Percentiles rank a stretch among this genome's conserved stretches.
phyloP scores from a whole-genome alignment of 2,888 invertebrate genomes.

The Gandaritis pyraliata region DNA sequence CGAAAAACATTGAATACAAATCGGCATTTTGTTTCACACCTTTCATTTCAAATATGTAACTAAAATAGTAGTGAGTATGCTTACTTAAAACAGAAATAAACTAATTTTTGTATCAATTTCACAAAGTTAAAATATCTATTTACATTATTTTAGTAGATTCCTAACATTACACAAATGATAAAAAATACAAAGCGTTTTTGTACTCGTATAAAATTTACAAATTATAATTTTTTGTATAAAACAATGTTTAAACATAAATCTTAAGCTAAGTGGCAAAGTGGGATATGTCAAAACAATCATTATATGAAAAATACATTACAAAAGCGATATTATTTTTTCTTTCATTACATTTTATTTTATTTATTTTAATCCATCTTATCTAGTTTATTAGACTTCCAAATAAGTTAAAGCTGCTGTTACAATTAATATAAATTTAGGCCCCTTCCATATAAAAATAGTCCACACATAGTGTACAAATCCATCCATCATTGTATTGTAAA shows the following conservation, averaged over 20 bases:
- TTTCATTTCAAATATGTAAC: constrained; percentile 14
- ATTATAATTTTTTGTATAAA: constrained; percentile 44
- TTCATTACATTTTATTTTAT: constrained; percentile 48
- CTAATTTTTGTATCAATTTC: constrained; percentile 7
- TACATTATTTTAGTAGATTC: constrained; percentile 48
- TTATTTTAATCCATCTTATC: constrained; percentile 49
- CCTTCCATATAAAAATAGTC: constrained; percentile 43
- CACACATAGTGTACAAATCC: constrained; percentile 21
- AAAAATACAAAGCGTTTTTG: constrained; percentile 51
- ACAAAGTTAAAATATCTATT: constrained; percentile 33
- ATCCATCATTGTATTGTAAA: constrained; percentile 20
- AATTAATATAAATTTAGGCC: constrained; percentile 50
- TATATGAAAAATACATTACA: constrained; percentile 48
- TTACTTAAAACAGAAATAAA: constrained; percentile 8
- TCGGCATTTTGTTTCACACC: constrained; percentile 14
- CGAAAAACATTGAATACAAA: constrained; percentile 18
- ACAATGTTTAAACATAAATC: constrained; percentile 34
- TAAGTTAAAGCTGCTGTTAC: constrained; percentile 69
- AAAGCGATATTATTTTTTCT: constrained; percentile 56
- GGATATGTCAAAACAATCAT: constrained; percentile 68
- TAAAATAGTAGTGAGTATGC: background rate
- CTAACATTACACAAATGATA: constrained; percentile 40
- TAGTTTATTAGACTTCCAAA: constrained; percentile 58
- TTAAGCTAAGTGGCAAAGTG: constrained; percentile 70
- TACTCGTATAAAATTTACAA: constrained; percentile 53